phyloP scores from a whole-genome alignment of 1,140 invertebrate genomes.

The Megalopta genalis region DNA sequence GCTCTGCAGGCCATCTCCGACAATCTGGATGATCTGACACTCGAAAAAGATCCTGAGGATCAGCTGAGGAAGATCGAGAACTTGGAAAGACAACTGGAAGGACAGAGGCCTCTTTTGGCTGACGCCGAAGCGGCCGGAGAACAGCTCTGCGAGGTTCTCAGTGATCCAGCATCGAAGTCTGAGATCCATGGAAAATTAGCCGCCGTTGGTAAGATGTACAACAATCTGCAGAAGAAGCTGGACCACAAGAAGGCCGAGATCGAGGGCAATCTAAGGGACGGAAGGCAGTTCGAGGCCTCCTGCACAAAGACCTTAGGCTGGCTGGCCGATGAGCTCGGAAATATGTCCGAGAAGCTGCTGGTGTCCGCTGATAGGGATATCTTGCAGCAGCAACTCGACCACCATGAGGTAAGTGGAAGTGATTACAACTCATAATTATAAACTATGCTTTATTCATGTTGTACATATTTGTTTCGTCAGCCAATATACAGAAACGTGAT shows the following conservation, averaged over 20 bases:
- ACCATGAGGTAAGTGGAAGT: slow-evolving; percentile 85
- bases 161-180: slow-evolving; percentile 92
- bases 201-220: slow-evolving; percentile 90
- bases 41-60: slow-evolving; percentile 92
- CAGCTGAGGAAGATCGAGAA: slow-evolving; percentile 92
- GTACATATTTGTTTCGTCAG: slow-evolving; percentile 63
- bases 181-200: slow-evolving; percentile 94
- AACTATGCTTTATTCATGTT: too few relatives aligned
- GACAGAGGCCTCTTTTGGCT: slow-evolving; percentile 91
- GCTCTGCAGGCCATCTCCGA: slow-evolving; percentile 92
- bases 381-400: slow-evolving; percentile 91
- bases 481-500: slow-evolving; percentile 93
- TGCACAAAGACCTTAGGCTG: slow-evolving; percentile 93
- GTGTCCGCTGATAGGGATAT: slow-evolving; percentile 92
- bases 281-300: slow-evolving; percentile 91
- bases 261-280: slow-evolving; percentile 90
- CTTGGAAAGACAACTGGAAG: slow-evolving; percentile 92
- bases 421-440: too few relatives aligned
- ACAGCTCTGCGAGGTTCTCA: slow-evolving; percentile 92
- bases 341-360: slow-evolving; percentile 87
- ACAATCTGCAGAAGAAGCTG: slow-evolving; percentile 92
- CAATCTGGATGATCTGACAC: slow-evolving; percentile 90
- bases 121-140: slow-evolving; percentile 93
- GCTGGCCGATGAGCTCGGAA: slow-evolving; percentile 89
- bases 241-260: slow-evolving; percentile 94